phyloP scores from a whole-genome alignment of 1,140 invertebrate species.

The Drosophila albomicans region DNA sequence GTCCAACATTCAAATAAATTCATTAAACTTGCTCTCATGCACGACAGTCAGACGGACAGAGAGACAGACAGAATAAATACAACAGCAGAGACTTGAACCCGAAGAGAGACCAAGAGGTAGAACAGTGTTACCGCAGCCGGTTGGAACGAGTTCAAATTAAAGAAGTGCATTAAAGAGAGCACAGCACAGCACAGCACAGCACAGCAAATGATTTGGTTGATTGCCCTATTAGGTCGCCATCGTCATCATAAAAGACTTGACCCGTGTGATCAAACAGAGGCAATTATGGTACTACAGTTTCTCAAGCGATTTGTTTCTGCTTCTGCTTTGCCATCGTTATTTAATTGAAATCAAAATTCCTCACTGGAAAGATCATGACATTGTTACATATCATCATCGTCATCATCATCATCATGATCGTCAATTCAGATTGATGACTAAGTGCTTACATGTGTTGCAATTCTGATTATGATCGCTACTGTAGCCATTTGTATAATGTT shows the following conservation, averaged over 20 bases:
- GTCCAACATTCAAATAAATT: conserved; percentile 84
- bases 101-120: conserved; percentile 6
- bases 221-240: conserved; percentile 52
- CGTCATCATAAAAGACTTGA: conserved; percentile 49
- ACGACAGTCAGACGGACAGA: conserved; percentile 30
- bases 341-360: conserved; percentile 69
- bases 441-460: conserved; percentile 12
- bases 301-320: conserved; percentile 57
- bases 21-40: conserved; percentile 71
- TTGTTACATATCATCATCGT: conserved; percentile 15
- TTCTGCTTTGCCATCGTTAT: conserved; percentile 59
- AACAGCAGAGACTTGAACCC: conserved; percentile 40
- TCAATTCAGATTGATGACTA: conserved; percentile 23
- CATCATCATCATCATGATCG: conserved; percentile 18
- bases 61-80: conserved; percentile 24
- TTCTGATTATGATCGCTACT: conserved; percentile 2
- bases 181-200: not conserved
- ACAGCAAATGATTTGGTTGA: conserved; percentile 36
- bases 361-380: conserved; percentile 21
- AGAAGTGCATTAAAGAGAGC: conserved; percentile 12
- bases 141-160: conserved; percentile 47
- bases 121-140: conserved; percentile 55
- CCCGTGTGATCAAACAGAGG: conserved; percentile 30
- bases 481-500: not conserved
- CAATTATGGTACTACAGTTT: conserved; percentile 17